Percentiles rank a stretch among this genome's conserved stretches.
phyloP scores from a whole-genome alignment of 1,140 invertebrate genomes.

The Platyscapa corneri region DNA sequence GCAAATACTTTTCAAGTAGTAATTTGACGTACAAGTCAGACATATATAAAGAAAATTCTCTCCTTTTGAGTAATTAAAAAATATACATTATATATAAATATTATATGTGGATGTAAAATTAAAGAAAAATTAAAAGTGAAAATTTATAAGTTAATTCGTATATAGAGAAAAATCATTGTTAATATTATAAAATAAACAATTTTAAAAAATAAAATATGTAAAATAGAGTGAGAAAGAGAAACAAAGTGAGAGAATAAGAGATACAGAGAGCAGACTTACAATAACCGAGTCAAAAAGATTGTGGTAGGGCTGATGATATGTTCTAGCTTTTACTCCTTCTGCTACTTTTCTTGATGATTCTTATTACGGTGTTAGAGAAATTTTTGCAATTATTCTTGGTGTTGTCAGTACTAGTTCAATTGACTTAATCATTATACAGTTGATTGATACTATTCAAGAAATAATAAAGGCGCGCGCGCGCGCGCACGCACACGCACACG shows the following conservation, averaged over 20 bases:
- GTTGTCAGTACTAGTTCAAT: not conserved
- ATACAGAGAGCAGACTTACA: slow-evolving; percentile 64
- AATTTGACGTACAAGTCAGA: too few species aligned
- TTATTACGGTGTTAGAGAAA: not conserved
- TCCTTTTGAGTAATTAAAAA: too few species aligned
- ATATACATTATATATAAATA: too few species aligned
- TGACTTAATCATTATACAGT: not conserved
- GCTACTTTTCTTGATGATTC: not conserved
- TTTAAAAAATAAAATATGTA: too few species aligned
- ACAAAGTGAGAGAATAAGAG: not conserved
- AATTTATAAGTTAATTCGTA: too few species aligned
- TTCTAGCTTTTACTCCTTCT: not conserved
- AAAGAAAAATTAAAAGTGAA: too few species aligned
- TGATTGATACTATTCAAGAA: not conserved
- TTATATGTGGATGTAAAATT: too few species aligned
- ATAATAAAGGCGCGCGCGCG: not conserved
- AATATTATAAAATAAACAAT: too few species aligned
- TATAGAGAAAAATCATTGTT: too few species aligned
- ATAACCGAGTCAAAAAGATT: slow-evolving; percentile 74
- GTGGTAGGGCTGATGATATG: slow-evolving; percentile 69
- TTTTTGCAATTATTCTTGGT: not conserved
- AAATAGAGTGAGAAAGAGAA: not conserved
- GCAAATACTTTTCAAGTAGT: too few species aligned
- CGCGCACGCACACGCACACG: not conserved
- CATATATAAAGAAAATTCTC: too few species aligned